A percentile compares a stretch with the other conserved stretches of the same genome.
These are phyloP conservation scores for Machaerirhynchus nigripectus DNA, from an alignment of 2,113 vertebrate species.

Conservation along the genomic window DNA sequence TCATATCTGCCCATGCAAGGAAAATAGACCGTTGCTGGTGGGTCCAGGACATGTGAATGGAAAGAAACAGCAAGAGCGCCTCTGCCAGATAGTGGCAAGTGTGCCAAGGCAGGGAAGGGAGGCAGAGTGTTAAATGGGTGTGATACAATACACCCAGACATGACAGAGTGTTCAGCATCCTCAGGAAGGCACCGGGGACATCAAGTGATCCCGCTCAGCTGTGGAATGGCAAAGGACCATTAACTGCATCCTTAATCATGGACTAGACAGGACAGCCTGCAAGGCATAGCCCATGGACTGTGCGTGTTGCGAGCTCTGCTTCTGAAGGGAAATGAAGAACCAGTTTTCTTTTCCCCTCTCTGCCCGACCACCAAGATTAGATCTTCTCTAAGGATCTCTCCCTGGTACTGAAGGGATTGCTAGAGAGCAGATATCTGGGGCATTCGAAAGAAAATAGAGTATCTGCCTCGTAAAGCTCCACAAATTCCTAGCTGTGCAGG, in stretches of 20 bases:
- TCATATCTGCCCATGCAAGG: neutral
- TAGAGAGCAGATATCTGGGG: neutral
- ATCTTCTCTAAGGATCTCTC: neutral
- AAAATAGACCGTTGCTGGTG: fast-evolving
- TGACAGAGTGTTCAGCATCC: fast-evolving
- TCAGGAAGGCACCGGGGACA: fast-evolving
- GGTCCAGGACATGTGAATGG: neutral
- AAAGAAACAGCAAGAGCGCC: neutral
- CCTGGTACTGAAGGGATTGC: neutral
- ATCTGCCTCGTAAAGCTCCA: neutral
- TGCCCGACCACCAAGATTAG: neutral
- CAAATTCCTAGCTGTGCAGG: neutral
- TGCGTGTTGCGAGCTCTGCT: fast-evolving
- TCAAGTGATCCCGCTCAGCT: neutral
- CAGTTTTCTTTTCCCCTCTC: neutral
- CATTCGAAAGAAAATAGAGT: neutral
- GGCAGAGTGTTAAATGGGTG: neutral
- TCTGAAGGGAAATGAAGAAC: neutral
- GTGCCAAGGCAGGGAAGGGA: neutral
- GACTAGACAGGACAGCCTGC: neutral
- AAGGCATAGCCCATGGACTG: neutral
- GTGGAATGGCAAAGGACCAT: neutral
- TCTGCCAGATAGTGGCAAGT: neutral
- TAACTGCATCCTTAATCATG: neutral
- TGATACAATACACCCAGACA: no score